Evolutionary conservation across 2,797 vertebrate genomes (phyloP).

Genomic region (Poliocrania exsul): DNA sequence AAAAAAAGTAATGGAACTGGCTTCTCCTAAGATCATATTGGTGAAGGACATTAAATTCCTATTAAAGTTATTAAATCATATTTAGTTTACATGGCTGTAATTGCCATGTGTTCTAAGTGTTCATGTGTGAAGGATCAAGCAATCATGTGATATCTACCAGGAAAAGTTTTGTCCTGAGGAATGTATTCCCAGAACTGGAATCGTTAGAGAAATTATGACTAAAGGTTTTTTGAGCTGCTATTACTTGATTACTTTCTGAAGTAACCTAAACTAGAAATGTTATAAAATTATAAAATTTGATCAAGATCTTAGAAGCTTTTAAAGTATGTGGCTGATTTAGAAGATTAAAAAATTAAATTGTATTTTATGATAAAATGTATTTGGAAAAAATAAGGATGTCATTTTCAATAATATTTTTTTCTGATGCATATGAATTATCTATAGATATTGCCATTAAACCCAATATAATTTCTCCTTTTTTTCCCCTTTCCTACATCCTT

Average conservation of each 20-base stretch:
- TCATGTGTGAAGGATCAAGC: not conserved
- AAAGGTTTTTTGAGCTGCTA: not conserved
- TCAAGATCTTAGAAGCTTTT: not conserved
- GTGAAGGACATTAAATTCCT: not conserved
- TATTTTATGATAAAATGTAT: not conserved
- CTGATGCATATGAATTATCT: not conserved
- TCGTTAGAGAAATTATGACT: not conserved
- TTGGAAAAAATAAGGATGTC: not conserved
- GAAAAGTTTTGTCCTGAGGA: not conserved
- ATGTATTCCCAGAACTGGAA: not conserved
- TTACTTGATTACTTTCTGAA: not conserved
- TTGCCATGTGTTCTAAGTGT: not conserved
- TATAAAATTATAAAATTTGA: not conserved
- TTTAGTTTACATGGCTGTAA: not conserved
- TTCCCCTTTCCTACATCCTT: not conserved
- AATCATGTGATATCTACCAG: not conserved
- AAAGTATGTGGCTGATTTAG: not conserved
- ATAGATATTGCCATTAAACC: not conserved
- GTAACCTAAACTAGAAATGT: not conserved
- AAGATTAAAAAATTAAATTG: not conserved
- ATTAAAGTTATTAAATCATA: not conserved
- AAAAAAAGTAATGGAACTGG: not conserved
- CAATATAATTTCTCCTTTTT: not conserved
- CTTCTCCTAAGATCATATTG: not conserved
- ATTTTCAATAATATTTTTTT: not conserved